Percentiles rank a stretch among this genome's conserved stretches.
These are phyloP conservation scores for Mythimna lalbum DNA, from an alignment of 2,888 invertebrate genomes.

Conservation along the genomic window DNA sequence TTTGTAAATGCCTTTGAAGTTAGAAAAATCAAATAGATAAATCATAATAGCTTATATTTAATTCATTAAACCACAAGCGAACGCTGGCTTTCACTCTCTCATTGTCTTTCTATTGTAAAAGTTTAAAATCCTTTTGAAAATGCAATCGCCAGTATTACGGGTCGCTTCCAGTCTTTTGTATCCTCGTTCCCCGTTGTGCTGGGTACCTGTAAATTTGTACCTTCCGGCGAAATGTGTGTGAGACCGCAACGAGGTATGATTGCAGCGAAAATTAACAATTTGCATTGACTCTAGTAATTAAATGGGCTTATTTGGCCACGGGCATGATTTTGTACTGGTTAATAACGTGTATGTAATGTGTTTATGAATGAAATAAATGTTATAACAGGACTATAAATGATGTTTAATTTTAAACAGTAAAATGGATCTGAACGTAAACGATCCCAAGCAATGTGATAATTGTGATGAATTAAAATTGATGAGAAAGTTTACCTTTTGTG, in stretches of 20 bases:
- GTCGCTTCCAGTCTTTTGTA: constrained; percentile 21
- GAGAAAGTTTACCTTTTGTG: no score
- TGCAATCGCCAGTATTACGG: neutral
- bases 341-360: constrained; percentile 33
- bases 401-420: neutral
- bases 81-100: no score
- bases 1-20: no score
- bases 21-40: no score
- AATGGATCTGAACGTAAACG: neutral
- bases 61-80: no score
- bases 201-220: constrained; percentile 76
- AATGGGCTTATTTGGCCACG: constrained; percentile 51
- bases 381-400: neutral
- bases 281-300: constrained; percentile 69
- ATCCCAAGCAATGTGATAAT: neutral
- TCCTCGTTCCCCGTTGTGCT: constrained; percentile 64
- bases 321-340: constrained; percentile 52
- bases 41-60: no score
- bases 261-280: constrained; percentile 69
- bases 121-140: neutral
- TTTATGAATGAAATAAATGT: constrained; percentile 25
- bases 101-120: no score
- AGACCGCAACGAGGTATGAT: constrained; percentile 80
- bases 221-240: constrained; percentile 83
- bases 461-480: no score